A percentile compares a stretch with the other conserved stretches of the same genome.
These are phyloP conservation scores for Germaria angustata DNA, from an alignment of 2,888 invertebrate genomes.

Conservation along the genomic window DNA sequence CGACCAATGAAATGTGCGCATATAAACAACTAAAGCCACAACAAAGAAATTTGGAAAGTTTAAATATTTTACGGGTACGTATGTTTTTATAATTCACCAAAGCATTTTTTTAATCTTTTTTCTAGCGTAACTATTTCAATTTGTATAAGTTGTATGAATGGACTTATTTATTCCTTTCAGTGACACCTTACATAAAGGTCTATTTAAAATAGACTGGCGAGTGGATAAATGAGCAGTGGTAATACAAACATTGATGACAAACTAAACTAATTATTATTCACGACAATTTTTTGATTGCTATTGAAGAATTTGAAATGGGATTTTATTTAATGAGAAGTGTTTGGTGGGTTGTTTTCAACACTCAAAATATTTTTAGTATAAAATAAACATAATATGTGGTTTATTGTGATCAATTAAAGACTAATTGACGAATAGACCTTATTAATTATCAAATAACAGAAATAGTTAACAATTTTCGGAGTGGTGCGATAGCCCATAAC, in stretches of 20 bases:
- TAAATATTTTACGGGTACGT: too few relatives aligned
- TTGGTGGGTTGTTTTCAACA: neutral
- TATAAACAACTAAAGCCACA: too few relatives aligned
- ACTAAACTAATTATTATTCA: constrained; percentile 52
- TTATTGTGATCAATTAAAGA: neutral
- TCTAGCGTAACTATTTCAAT: too few relatives aligned
- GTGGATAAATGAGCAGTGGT: neutral
- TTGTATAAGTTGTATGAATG: too few relatives aligned
- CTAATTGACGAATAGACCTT: neutral
- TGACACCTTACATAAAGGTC: too few relatives aligned
- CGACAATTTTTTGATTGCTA: constrained; percentile 31
- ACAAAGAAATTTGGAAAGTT: too few relatives aligned
- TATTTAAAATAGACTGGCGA: neutral
- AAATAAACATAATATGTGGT: neutral
- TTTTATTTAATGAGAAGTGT: too few relatives aligned
- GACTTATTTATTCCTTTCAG: too few relatives aligned
- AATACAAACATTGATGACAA: constrained; percentile 22
- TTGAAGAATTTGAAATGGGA: constrained; percentile 11
- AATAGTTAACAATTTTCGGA: neutral
- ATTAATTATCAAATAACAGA: neutral
- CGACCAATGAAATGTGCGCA: too few relatives aligned
- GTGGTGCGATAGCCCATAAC: neutral
- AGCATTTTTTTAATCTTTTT: too few relatives aligned
- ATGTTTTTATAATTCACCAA: too few relatives aligned
- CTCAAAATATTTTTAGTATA: constrained; percentile 11